Conservation (phyloP, 1,140 invertebrate genomes). For the Maniola jurtina region DNA sequence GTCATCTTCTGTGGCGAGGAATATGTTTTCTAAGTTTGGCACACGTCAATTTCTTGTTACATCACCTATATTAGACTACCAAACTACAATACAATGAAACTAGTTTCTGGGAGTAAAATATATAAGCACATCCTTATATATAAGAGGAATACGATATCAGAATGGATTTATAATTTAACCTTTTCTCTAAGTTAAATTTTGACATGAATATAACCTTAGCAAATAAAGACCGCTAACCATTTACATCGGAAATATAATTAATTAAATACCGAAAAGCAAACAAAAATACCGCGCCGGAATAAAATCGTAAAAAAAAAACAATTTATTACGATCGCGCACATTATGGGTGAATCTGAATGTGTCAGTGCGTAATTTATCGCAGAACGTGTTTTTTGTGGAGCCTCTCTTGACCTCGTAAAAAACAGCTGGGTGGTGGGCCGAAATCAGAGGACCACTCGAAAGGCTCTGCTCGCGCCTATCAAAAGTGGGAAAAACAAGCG, state of each 20-base stretch:
- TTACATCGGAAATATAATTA: not conserved
- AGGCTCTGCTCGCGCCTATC: slow-evolving; percentile 59
- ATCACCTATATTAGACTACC: slow-evolving; percentile 14
- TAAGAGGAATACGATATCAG: too few species aligned
- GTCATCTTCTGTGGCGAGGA: slow-evolving; percentile 38
- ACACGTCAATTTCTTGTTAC: slow-evolving; percentile 29
- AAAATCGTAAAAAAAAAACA: slow-evolving; percentile 57
- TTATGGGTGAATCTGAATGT: slow-evolving; percentile 75
- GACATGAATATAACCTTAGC: not conserved
- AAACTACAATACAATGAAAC: not conserved
- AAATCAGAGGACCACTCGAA: slow-evolving; percentile 67
- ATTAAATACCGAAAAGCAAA: slow-evolving; percentile 2
- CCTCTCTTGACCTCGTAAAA: slow-evolving; percentile 77
- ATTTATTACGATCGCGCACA: slow-evolving; percentile 70
- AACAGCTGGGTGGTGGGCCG: slow-evolving; percentile 61
- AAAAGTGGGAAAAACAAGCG: slow-evolving; percentile 78
- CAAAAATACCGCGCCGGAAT: slow-evolving; percentile 13
- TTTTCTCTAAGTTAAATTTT: too few species aligned
- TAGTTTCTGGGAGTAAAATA: not conserved
- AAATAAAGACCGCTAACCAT: too few species aligned
- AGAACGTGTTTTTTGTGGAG: slow-evolving; percentile 71
- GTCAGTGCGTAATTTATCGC: slow-evolving; percentile 76
- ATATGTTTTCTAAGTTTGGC: slow-evolving; percentile 40
- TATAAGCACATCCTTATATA: too few species aligned
- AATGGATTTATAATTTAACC: too few species aligned